Percentiles rank a stretch among this genome's conserved stretches.
These are phyloP conservation scores for Rhagophthalmus giganteus DNA, from an alignment of 2,888 invertebrate species.

Conservation along the genomic window DNA sequence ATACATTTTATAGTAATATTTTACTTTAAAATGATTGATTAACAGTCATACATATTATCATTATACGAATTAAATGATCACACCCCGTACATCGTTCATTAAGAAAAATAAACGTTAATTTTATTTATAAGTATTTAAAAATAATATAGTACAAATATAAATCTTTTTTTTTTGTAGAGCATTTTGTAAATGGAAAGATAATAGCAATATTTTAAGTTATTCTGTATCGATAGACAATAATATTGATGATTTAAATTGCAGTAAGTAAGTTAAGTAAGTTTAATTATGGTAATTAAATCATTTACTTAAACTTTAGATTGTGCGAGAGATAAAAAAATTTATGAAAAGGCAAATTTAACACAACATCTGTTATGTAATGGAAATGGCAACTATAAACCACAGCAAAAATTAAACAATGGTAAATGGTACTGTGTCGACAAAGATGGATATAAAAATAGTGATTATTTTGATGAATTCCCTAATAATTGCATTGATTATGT, in stretches of 20 bases:
- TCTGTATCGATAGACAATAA: conserved; percentile 48
- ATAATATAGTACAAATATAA: background rate
- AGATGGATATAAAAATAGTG: conserved; percentile 59
- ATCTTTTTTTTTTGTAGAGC: conserved; percentile 54
- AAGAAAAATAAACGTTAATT: too few relatives aligned
- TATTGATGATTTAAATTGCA: conserved; percentile 1
- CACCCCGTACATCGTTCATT: too few relatives aligned
- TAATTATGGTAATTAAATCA: conserved; percentile 15
- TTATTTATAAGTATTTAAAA: too few relatives aligned
- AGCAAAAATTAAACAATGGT: conserved; percentile 58
- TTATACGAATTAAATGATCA: too few relatives aligned
- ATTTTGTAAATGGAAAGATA: conserved; percentile 65
- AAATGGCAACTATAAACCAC: conserved; percentile 62
- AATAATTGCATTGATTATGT: background rate
- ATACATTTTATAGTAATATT: too few relatives aligned
- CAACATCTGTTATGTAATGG: conserved; percentile 58
- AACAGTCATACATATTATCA: too few relatives aligned
- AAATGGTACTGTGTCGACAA: conserved; percentile 63
- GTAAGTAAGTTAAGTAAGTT: conserved; percentile 20
- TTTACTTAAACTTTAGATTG: conserved; percentile 57
- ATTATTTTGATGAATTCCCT: conserved; percentile 6
- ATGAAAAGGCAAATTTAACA: conserved; percentile 57
- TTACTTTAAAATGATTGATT: background rate
- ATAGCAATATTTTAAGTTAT: conserved; percentile 60
- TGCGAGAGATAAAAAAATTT: conserved; percentile 61